Base-by-base conservation (phyloP, 2,888 invertebrate species). In the Drosophila buzzatii region DNA sequence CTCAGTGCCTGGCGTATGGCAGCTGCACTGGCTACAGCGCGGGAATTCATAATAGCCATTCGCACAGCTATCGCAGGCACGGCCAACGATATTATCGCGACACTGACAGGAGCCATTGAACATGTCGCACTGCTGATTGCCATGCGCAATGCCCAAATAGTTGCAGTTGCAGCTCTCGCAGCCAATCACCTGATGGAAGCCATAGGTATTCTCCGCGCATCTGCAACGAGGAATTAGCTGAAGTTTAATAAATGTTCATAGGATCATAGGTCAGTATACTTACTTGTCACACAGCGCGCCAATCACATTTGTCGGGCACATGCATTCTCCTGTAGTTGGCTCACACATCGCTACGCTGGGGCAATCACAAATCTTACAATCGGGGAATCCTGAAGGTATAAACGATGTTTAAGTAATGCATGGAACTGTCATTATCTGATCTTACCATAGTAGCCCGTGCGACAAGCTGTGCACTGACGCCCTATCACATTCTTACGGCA, bases 161-260 rank as follows among this genome's bases (percentile, higher is more conserved):
- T 97, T 95, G 92, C 99, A 99, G 89, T 96, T 96, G 92, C 99
- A 99, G 76, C 97, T 97, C 92, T 98, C 97, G 92, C 99, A 99
- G 9, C 99, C 99, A 86, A 98, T 97, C 61, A 98, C 96, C 47
- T 97, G 96, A 94, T 99, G 97, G 91, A 96, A 98, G 47, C 98
- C 98, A 91, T 97, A 99, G 0, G 99, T 99, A 73, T 96, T 95
- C 0, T 96, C 95, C 73, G 96, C 96, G 92, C 99, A 99, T 45
- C 77, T 77, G 16, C 7, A 57, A 52, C 0, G 8, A n/a, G 2
- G 0, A n/a, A 16, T 44, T 44, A 0, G 23, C 0, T 52, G 10
- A 35, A 41, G 33, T 42, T 20, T 2, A 18, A 14, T n/a, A 20
- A 2, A 12, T 8, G 42, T 4, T 31, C 0, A 33, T n/a, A n/a